Evolutionary conservation across 2,888 invertebrate genomes (phyloP).

Genomic region (Anaspis maculata): DNA sequence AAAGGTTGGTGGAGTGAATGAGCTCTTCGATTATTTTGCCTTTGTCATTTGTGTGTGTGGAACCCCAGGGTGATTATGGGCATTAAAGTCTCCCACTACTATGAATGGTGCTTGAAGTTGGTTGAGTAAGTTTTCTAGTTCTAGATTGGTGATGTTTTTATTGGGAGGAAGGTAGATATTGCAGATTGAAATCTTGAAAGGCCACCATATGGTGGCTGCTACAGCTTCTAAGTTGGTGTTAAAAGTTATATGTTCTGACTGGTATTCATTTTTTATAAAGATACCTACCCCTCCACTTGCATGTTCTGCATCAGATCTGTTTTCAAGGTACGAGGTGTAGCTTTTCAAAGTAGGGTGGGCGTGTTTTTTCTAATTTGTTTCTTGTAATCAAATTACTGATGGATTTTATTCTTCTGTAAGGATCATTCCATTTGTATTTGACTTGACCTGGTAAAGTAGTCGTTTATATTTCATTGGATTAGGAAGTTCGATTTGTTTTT

Average conservation of each 20-base stretch:
- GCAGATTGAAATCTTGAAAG: constrained; percentile 2
- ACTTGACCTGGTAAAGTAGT: constrained; percentile 3
- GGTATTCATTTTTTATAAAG: background rate
- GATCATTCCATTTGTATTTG: constrained; percentile 2
- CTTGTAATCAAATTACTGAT: background rate
- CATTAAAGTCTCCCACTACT: constrained; percentile 7
- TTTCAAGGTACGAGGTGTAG: background rate
- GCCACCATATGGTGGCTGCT: constrained; percentile 2
- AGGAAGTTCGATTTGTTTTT: too few relatives aligned
- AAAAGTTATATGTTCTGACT: background rate
- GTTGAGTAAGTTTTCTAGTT: background rate
- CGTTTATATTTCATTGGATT: constrained; percentile 7
- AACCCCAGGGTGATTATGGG: constrained; percentile 5
- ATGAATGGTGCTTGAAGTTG: constrained; percentile 3
- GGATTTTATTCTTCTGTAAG: background rate
- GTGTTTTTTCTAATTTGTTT: background rate
- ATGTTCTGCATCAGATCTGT: background rate
- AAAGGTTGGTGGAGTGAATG: background rate
- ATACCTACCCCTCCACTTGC: constrained; percentile 4
- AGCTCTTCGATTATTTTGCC: constrained; percentile 2
- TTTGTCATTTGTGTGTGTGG: constrained; percentile 1
- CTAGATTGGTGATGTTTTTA: background rate
- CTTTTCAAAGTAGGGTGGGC: background rate
- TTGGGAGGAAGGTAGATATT: constrained; percentile 7
- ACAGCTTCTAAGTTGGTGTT: constrained; percentile 2